These are phyloP conservation scores for Limnephilus rhombicus DNA, from an alignment of 2,888 invertebrate species.

Conservation along the genomic window DNA sequence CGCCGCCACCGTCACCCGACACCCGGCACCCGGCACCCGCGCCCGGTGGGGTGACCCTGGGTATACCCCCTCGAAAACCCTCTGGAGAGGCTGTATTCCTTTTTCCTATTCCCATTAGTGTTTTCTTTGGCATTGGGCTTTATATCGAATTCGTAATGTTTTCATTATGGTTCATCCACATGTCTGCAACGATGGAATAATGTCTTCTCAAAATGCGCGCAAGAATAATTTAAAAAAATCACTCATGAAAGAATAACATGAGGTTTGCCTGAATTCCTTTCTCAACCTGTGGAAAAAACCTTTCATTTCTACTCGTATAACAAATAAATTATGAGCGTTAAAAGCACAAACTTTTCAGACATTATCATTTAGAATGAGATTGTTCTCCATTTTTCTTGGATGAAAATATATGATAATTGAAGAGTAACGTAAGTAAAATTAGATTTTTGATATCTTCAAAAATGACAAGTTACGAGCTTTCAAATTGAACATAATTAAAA, in stretches of 20 bases:
- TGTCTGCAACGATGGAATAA: neutral
- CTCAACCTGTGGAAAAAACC: no score
- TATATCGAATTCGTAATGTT: constrained; percentile 1
- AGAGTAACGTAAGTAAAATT: no score
- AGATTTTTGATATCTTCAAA: no score
- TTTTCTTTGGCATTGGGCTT: constrained; percentile 11
- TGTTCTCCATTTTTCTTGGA: no score
- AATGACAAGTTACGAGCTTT: no score
- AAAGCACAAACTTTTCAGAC: no score
- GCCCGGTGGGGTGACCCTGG: neutral
- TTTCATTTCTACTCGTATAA: no score
- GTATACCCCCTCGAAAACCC: neutral
- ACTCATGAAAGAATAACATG: neutral
- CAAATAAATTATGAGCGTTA: no score
- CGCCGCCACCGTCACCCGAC: neutral
- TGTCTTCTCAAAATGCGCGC: neutral
- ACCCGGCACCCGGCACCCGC: neutral
- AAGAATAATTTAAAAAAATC: neutral
- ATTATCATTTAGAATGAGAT: no score
- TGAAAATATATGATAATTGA: no score
- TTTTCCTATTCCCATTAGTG: constrained; percentile 33
- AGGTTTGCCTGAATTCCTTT: no score
- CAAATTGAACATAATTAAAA: no score
- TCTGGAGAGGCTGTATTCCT: constrained; percentile 29
- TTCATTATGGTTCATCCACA: neutral